Percentiles rank a stretch among this genome's conserved stretches.
These are phyloP conservation scores for Emydura subglobosa DNA, from an alignment of 2,113 vertebrate species.

Conservation along the genomic window DNA sequence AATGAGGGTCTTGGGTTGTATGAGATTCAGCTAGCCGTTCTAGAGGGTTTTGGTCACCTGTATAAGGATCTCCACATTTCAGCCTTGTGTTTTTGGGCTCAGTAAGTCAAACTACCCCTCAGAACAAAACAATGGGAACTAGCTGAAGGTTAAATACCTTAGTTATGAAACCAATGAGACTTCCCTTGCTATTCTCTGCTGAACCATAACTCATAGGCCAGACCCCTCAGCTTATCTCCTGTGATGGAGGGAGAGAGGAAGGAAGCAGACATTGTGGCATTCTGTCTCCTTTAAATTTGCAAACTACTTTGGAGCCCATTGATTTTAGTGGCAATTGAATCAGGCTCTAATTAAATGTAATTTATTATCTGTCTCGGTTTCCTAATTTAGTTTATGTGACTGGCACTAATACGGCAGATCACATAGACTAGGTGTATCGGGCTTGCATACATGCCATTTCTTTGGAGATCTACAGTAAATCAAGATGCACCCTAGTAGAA, in stretches of 20 bases:
- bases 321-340: neutral
- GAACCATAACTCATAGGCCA: neutral
- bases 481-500: neutral
- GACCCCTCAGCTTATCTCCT: neutral
- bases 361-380: neutral
- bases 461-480: neutral
- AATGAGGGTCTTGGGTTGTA: neutral
- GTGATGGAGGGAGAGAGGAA: neutral
- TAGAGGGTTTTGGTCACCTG: rapidly evolving
- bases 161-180: neutral
- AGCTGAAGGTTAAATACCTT: neutral
- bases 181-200: neutral
- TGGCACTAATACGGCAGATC: neutral
- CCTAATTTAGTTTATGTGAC: neutral
- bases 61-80: neutral
- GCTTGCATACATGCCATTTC: neutral
- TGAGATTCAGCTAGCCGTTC: neutral
- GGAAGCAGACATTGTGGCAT: neutral
- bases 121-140: neutral
- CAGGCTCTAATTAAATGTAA: neutral
- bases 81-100: neutral
- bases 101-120: neutral
- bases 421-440: neutral
- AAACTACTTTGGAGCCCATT: neutral
- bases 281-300: neutral